Base-by-base conservation (phyloP, 1,140 invertebrate genomes). In the Calliphora vicina region DNA sequence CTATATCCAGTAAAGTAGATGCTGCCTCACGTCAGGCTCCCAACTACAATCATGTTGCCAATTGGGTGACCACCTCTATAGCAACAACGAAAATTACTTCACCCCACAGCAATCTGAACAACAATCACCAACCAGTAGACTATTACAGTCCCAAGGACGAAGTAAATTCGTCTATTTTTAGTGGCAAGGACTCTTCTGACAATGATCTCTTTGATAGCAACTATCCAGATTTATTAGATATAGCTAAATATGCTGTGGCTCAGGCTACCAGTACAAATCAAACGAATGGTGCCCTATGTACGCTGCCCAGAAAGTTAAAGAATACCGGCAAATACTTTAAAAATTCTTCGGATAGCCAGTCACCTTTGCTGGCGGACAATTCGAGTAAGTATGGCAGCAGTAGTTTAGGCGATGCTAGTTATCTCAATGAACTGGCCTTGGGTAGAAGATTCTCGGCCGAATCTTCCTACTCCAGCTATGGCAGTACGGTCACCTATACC, bases 161-260 rank as follows among this genome's bases (percentile, higher is more conserved):
- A 83, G 86, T 89, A 84, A 87, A 87, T 82, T 88, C 88, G 2
- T 89, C 88, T 6, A 87, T 89, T 6, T 89, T 91, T 83, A 88
- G 85, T 83, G 87, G 86, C 84, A 91, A 88, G 83, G 91, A 92
- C 45, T 91, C 89, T 13, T 91, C 92, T 67, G 93, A 92, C 87
- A 92, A 92, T 87, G 92, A 94, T 91, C 87, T 93, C 42, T 91
- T 93, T 85, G 91, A 94, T 87, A 92, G 92, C 86, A 93, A 94
- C 84, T 94, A 93, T 84, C 94, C 94, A 0, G 94, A 95, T 86
- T 91, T 95, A 15, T 91, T 95, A 85, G 94, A 94, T 88, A 93
- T 93, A 86, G 93, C 93, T 85, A 92, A 93, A 83, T 91, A 93
- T 61, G 91, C 92, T 50, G 90, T 90, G 83, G 87, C 88, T 1